Evolutionary conservation across 2,797 vertebrate genomes (phyloP).

Genomic region (Myotis myotis): DNA sequence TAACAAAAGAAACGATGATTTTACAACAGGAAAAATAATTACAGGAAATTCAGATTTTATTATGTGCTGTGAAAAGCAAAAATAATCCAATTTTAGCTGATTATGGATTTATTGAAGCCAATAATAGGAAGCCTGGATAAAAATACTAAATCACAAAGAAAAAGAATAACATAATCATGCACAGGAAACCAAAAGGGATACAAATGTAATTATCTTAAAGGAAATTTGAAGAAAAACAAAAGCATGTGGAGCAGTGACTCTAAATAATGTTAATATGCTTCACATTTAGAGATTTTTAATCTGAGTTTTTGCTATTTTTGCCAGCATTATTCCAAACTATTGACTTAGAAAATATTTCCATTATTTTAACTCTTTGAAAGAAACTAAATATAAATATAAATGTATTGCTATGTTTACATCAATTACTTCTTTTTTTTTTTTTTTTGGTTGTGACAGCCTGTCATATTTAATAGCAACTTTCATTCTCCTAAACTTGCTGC

Average conservation of each 20-base stretch:
- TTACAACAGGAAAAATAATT: conserved; percentile 7
- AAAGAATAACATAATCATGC: conserved; percentile 1
- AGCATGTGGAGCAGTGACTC: background rate
- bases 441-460: conserved; percentile 43
- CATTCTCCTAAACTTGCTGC: conserved; percentile 8
- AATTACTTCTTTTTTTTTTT: conserved; percentile 31
- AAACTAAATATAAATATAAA: conserved; percentile 52
- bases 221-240: conserved; percentile 25
- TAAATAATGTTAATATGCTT: background rate
- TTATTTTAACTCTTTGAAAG: conserved; percentile 65
- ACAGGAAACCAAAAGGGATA: background rate
- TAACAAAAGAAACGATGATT: background rate
- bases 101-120: background rate
- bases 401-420: conserved; percentile 36
- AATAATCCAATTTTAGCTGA: conserved; percentile 32
- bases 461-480: conserved; percentile 64
- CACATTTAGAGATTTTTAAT: background rate
- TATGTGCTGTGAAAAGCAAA: background rate
- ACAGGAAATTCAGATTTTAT: conserved; percentile 16
- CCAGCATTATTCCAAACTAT: background rate
- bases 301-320: conserved; percentile 28
- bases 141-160: background rate
- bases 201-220: background rate
- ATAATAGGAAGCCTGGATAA: background rate
- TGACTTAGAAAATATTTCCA: conserved; percentile 29